phyloP scores from a whole-genome alignment of 2,797 vertebrate genomes.

The Uromys caudimaculatus region DNA sequence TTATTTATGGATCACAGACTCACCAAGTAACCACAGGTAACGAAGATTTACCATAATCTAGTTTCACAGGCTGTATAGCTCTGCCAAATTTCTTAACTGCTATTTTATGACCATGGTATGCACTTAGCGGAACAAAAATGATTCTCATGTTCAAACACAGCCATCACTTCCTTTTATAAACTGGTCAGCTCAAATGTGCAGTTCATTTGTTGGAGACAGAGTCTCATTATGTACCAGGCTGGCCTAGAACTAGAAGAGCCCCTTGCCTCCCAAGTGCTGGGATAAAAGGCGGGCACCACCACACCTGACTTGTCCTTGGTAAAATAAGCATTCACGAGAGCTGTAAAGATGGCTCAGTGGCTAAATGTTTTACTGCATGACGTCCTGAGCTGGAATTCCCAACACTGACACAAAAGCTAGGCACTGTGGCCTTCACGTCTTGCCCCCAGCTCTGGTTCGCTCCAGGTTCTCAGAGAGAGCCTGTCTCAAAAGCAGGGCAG shows the following conservation, averaged over 20 bases:
- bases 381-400: neutral
- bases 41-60: neutral
- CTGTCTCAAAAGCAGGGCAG: neutral
- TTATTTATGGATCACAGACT: neutral
- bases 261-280: neutral
- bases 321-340: neutral
- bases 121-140: neutral
- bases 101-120: neutral
- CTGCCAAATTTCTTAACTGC: slow-evolving; percentile 4
- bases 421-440: too few species aligned
- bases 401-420: neutral
- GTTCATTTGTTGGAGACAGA: neutral
- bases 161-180: slow-evolving; percentile 11
- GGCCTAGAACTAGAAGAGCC: neutral
- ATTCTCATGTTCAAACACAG: neutral
- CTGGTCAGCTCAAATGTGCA: neutral
- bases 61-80: neutral
- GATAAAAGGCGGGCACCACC: neutral
- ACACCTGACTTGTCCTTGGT: neutral
- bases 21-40: neutral
- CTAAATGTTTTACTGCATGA: neutral
- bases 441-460: neutral
- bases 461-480: neutral
- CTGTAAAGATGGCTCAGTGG: neutral
- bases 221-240: neutral